phyloP scores from a whole-genome alignment of 2,113 vertebrate species.

The Tetraodon nigroviridis region DNA sequence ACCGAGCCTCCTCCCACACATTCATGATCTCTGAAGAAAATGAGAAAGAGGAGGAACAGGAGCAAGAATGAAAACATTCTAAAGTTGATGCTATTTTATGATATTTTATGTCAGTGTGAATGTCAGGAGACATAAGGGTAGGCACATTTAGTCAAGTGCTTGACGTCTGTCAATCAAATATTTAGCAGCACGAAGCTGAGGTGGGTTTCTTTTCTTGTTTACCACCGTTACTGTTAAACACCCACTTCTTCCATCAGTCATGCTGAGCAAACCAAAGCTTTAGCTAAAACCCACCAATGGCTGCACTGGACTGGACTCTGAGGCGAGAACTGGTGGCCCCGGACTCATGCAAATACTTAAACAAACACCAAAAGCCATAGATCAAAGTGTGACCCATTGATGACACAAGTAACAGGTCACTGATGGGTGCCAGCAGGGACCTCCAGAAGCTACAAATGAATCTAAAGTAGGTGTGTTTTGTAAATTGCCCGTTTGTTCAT shows the following conservation, averaged over 20 bases:
- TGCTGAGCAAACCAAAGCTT: background rate
- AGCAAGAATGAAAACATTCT: background rate
- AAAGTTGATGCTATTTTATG: background rate
- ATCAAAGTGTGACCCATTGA: no score
- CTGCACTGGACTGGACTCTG: background rate
- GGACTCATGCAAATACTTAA: background rate
- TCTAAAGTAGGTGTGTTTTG: no score
- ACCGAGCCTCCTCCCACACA: conserved; percentile 16
- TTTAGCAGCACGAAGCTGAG: background rate
- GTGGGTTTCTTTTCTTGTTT: background rate
- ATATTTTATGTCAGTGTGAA: background rate
- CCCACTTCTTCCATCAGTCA: no score
- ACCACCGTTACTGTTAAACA: background rate
- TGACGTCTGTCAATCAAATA: conserved; percentile 11
- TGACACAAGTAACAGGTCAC: no score
- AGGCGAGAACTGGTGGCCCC: no score
- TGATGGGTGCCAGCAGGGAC: no score
- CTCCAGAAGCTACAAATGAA: no score
- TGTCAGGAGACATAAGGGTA: no score
- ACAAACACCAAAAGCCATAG: no score
- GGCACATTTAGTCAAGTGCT: no score
- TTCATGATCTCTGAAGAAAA: background rate
- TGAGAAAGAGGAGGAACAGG: background rate
- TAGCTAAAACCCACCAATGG: background rate
- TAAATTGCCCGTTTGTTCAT: no score